phyloP scores from a whole-genome alignment of 2,113 vertebrate species.

The Ahaetulla prasina region DNA sequence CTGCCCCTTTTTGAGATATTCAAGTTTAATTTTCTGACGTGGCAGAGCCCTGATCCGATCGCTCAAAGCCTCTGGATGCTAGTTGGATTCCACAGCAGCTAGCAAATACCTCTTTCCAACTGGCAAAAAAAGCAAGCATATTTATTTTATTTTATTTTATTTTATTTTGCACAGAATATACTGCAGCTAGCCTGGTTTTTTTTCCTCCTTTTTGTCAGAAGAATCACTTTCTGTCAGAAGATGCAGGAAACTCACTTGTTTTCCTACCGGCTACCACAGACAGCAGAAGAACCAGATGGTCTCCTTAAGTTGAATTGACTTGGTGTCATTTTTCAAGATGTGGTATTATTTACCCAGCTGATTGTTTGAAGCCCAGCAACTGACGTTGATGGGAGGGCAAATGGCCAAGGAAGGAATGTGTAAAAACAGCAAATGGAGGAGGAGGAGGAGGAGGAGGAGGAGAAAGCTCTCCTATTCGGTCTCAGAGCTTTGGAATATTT shows the following conservation, averaged over 20 bases:
- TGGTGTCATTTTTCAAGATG: not conserved
- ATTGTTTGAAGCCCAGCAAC: not conserved
- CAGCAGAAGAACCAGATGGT: not conserved
- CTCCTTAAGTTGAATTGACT: not conserved
- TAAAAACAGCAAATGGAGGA: not conserved
- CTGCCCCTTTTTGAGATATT: not conserved
- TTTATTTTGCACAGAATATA: not conserved
- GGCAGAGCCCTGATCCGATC: not conserved
- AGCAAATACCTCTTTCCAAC: not conserved
- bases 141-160: too few species aligned
- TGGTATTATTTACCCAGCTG: not conserved
- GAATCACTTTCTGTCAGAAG: not conserved
- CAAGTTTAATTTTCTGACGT: not conserved
- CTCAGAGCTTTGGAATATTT: not conserved
- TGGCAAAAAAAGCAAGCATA: not conserved
- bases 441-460: not conserved
- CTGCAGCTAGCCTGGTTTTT: not conserved
- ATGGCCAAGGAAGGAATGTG: not conserved
- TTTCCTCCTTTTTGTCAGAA: too few species aligned
- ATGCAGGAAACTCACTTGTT: too few species aligned
- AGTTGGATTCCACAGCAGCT: not conserved
- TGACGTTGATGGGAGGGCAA: not conserved
- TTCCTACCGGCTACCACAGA: not conserved
- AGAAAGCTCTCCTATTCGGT: not conserved
- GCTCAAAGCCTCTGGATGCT: not conserved